A percentile compares a stretch with the other conserved stretches of the same genome.
These are phyloP conservation scores for Biston stratarius DNA, from an alignment of 2,888 invertebrate genomes.

Conservation along the genomic window DNA sequence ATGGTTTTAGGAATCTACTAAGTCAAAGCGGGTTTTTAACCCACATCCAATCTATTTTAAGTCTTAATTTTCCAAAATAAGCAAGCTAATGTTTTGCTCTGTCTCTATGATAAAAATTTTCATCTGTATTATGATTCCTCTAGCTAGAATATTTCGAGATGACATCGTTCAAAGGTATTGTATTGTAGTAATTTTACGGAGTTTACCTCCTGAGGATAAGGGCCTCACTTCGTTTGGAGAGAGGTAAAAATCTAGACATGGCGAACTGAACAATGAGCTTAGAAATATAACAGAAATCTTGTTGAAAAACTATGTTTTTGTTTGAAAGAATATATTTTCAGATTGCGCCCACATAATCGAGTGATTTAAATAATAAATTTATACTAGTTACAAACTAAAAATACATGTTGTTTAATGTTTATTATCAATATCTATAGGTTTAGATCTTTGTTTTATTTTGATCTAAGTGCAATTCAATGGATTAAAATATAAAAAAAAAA, in stretches of 20 bases:
- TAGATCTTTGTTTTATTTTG: no score
- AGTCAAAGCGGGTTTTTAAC: not conserved
- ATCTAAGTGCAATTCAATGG: no score
- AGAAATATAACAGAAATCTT: not conserved
- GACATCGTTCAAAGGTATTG: conserved; percentile 12
- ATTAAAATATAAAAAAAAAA: no score
- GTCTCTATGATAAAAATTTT: not conserved
- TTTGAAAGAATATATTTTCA: no score
- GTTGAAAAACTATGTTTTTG: no score
- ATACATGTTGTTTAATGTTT: no score
- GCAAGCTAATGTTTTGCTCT: not conserved
- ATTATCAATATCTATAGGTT: no score
- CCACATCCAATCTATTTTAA: not conserved
- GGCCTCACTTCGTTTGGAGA: conserved; percentile 15
- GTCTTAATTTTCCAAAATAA: not conserved
- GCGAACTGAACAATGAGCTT: conserved; percentile 15
- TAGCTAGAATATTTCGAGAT: conserved; percentile 3
- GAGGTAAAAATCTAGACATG: conserved; percentile 30
- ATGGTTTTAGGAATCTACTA: not conserved
- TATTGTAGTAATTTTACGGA: conserved; percentile 25
- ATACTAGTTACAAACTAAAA: no score
- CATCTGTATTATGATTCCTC: conserved; percentile 9
- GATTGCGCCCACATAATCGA: no score
- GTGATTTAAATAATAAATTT: no score
- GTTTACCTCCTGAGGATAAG: conserved; percentile 19